Percentiles rank a stretch among this genome's conserved stretches.
Conservation (phyloP, 23 tunicate species). For the Clavelina lepadiformis region DNA sequence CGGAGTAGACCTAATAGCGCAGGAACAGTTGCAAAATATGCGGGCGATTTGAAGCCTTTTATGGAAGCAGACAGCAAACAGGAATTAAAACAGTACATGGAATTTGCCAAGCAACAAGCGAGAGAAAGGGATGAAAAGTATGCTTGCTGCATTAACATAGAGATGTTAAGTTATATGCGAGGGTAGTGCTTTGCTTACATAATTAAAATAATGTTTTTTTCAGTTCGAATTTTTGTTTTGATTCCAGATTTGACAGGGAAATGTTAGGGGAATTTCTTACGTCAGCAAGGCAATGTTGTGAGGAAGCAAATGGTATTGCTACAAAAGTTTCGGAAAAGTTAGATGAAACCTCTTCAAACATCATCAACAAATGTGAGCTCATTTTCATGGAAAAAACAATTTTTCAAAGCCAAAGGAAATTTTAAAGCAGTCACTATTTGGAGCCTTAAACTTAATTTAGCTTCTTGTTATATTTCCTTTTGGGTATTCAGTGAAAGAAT, state of each 20-base stretch:
- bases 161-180: not conserved
- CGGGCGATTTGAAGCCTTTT: not conserved
- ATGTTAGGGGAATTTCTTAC: conserved; percentile 25
- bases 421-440: not conserved
- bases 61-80: not conserved
- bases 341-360: not conserved
- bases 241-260: conserved; percentile 15
- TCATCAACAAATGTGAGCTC: not conserved
- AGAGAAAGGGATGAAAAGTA: conserved; percentile 1
- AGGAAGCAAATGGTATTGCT: conserved; percentile 31
- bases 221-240: too few relatives aligned
- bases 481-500: conserved; percentile 10
- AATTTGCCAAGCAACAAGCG: not conserved
- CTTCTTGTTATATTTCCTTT: not conserved
- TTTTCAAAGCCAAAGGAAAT: not conserved
- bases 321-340: conserved; percentile 2
- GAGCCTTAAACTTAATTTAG: not conserved
- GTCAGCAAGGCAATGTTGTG: conserved; percentile 41
- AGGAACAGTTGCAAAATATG: not conserved
- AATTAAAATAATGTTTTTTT: too few relatives aligned
- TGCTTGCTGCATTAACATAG: not conserved
- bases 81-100: not conserved
- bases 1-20: not conserved
- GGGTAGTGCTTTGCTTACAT: too few relatives aligned
- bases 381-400: too few relatives aligned